Evolutionary conservation across 2,888 invertebrate species (phyloP).

Genomic region (Acrobasis suavella): DNA sequence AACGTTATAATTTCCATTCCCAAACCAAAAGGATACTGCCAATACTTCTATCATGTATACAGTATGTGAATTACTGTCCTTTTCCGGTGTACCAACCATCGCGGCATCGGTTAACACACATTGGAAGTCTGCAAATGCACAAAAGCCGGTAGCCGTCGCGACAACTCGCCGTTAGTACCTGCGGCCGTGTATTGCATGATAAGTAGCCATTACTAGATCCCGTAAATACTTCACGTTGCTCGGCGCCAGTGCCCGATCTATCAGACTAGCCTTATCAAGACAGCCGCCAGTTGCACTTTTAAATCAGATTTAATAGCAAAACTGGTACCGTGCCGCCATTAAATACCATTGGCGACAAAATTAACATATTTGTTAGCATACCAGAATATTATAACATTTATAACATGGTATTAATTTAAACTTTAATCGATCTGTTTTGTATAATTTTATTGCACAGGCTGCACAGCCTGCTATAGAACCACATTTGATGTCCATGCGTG

Average conservation of each 20-base stretch:
- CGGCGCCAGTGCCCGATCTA: conserved; percentile 46
- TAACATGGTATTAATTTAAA: conserved; percentile 40
- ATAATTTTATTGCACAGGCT: neutral
- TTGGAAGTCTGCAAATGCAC: conserved; percentile 32
- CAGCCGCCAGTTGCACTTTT: conserved; percentile 13
- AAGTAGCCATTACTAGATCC: conserved; percentile 50
- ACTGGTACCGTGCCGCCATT: conserved; percentile 48
- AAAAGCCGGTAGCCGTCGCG: conserved; percentile 66
- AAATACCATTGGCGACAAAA: conserved; percentile 54
- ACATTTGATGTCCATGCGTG: conserved; percentile 34
- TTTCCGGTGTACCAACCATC: conserved; percentile 20
- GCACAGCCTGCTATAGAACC: neutral
- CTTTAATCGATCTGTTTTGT: conserved; percentile 38
- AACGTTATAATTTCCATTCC: neutral
- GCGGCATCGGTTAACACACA: conserved; percentile 23
- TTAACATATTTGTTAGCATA: conserved; percentile 47
- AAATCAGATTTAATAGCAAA: conserved; percentile 41
- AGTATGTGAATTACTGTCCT: neutral
- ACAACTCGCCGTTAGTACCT: conserved; percentile 60
- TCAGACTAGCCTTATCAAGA: conserved; percentile 41
- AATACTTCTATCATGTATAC: neutral
- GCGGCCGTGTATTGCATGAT: conserved; percentile 64
- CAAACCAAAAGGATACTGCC: neutral
- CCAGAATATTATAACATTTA: conserved; percentile 37
- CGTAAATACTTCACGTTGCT: conserved; percentile 55